phyloP scores from a whole-genome alignment of 1,140 invertebrate species.

The Drosophila paulistorum region DNA sequence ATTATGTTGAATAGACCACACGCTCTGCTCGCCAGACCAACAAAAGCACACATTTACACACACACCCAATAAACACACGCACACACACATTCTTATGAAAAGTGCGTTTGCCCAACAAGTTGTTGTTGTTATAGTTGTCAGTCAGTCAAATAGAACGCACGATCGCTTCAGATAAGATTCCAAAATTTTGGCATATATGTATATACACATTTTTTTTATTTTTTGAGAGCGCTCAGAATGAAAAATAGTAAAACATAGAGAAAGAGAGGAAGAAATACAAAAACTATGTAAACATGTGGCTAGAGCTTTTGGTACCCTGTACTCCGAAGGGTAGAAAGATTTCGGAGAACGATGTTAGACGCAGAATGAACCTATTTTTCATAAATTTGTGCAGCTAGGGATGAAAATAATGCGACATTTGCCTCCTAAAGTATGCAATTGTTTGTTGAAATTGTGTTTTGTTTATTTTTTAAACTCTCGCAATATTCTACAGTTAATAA shows the following conservation, averaged over 20 bases:
- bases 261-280: background rate
- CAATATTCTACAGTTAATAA: no score
- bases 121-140: slow-evolving; percentile 33
- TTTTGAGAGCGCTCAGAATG: slow-evolving; percentile 19
- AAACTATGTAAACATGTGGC: background rate
- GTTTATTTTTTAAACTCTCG: no score
- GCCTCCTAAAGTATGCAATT: no score
- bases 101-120: slow-evolving; percentile 46
- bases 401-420: no score
- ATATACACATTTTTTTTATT: slow-evolving; percentile 10
- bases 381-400: no score
- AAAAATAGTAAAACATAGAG: slow-evolving; percentile 8
- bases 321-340: background rate
- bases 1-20: slow-evolving; percentile 53
- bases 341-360: no score
- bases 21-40: slow-evolving; percentile 46
- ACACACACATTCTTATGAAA: slow-evolving; percentile 42
- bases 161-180: slow-evolving; percentile 73
- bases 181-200: slow-evolving; percentile 9
- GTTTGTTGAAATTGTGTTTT: no score
- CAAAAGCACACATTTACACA: slow-evolving; percentile 26
- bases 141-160: slow-evolving; percentile 62
- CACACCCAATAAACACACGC: slow-evolving; percentile 12
- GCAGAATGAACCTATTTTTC: no score
- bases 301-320: background rate